Evolutionary conservation across 1,140 invertebrate species (phyloP).

Genomic region (Rhyzopertha dominica): DNA sequence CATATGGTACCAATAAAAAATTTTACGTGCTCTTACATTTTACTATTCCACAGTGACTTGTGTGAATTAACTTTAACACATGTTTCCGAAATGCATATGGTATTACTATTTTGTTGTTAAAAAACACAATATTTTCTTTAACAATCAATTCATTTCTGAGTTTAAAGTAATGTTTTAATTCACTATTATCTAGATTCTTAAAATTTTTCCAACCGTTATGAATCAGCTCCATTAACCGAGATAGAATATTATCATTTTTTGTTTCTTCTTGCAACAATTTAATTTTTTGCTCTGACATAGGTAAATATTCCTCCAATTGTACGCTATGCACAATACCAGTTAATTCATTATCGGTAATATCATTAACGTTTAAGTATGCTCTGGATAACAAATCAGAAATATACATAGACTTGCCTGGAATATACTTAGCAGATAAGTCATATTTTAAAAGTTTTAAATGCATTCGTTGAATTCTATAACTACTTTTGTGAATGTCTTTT

Average conservation of each 20-base stretch:
- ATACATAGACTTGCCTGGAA: constrained; percentile 32
- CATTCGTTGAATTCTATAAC: constrained; percentile 45
- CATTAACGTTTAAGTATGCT: constrained; percentile 12
- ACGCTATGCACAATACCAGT: too few relatives aligned
- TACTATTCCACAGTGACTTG: neutral
- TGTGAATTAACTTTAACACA: constrained; percentile 5
- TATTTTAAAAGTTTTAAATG: constrained; percentile 42
- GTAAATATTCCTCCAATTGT: constrained; percentile 14
- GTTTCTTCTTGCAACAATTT: constrained; percentile 8
- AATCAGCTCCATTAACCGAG: neutral
- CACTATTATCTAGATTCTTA: neutral
- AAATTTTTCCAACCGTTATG: constrained; percentile 1
- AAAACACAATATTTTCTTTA: constrained; percentile 13
- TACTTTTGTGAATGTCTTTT: constrained; percentile 40
- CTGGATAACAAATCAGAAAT: constrained; percentile 37
- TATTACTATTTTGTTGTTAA: constrained; percentile 14
- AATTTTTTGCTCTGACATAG: constrained; percentile 2
- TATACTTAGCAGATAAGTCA: constrained; percentile 29
- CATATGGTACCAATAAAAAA: constrained; percentile 6
- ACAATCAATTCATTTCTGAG: constrained; percentile 7
- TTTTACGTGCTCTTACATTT: neutral
- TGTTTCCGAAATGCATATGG: neutral
- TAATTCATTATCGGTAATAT: constrained; percentile 17
- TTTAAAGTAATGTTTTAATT: constrained; percentile 8
- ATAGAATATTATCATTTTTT: constrained; percentile 7